Conservation (phyloP, 2,797 vertebrate genomes). For the Sandelia bainsii region DNA sequence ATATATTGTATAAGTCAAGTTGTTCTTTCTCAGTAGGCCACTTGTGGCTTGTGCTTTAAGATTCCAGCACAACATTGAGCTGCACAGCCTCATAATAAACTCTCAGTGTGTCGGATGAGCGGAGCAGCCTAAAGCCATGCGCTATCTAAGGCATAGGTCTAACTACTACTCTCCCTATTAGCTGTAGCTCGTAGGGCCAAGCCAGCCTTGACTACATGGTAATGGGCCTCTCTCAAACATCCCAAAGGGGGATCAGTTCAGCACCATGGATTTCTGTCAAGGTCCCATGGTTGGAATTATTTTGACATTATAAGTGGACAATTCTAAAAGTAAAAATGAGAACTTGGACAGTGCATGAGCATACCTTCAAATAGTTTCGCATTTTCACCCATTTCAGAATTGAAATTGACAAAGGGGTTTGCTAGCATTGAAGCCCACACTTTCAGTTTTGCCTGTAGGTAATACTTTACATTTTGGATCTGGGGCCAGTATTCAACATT, state of each 20-base stretch:
- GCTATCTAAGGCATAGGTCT: constrained; percentile 61
- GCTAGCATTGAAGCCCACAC: constrained; percentile 43
- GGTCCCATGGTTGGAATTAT: constrained; percentile 59
- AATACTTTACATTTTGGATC: constrained; percentile 47
- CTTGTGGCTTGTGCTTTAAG: constrained; percentile 42
- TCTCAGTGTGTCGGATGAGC: constrained; percentile 60
- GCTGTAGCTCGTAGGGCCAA: constrained; percentile 61
- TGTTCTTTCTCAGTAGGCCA: constrained; percentile 26
- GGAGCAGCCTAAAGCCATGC: constrained; percentile 52
- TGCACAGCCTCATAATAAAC: constrained; percentile 59
- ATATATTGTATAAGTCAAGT: not conserved
- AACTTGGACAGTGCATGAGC: not conserved
- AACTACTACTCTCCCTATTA: constrained; percentile 69
- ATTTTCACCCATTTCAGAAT: constrained; percentile 36
- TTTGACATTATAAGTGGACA: constrained; percentile 56
- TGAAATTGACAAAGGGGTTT: constrained; percentile 38
- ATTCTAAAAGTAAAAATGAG: constrained; percentile 29
- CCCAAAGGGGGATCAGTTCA: constrained; percentile 74
- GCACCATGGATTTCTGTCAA: constrained; percentile 58
- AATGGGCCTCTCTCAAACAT: constrained; percentile 71
- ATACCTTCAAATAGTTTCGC: not conserved
- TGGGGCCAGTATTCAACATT: constrained; percentile 63
- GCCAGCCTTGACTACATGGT: constrained; percentile 73
- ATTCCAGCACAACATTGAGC: constrained; percentile 50
- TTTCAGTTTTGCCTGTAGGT: constrained; percentile 57